A percentile compares a stretch with the other conserved stretches of the same genome.
phyloP scores from a whole-genome alignment of 2,797 vertebrate genomes.

The Furcifer pardalis region DNA sequence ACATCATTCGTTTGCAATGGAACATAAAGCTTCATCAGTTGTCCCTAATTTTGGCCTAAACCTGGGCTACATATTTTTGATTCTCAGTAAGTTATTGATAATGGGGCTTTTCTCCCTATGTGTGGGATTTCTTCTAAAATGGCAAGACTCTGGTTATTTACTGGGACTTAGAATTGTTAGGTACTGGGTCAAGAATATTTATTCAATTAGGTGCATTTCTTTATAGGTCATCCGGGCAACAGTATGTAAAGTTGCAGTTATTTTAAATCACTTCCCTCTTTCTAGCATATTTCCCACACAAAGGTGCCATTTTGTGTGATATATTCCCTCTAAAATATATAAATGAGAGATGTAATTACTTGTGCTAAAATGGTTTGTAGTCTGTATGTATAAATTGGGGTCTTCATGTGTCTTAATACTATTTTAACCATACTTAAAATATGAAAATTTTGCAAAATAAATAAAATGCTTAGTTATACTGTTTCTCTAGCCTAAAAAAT shows the following conservation, averaged over 20 bases:
- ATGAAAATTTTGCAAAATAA: not conserved
- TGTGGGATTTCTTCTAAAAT: too few relatives aligned
- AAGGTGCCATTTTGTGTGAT: slow-evolving; percentile 22
- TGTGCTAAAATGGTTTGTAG: not conserved
- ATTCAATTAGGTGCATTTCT: slow-evolving; percentile 26
- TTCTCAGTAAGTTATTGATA: not conserved
- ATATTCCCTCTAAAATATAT: not conserved
- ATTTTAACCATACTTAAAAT: not conserved
- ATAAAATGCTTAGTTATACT: not conserved
- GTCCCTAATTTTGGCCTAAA: not conserved
- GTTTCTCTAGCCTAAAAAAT: not conserved
- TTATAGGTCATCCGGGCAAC: slow-evolving; percentile 59
- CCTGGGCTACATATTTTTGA: not conserved
- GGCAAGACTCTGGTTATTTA: not conserved
- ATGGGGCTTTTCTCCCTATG: not conserved
- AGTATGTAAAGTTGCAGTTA: slow-evolving; percentile 36
- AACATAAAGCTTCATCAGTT: not conserved
- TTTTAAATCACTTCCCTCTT: slow-evolving; percentile 45
- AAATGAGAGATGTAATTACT: not conserved
- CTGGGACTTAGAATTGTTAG: not conserved
- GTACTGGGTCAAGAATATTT: not conserved
- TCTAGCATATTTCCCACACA: slow-evolving; percentile 22
- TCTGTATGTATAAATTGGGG: not conserved
- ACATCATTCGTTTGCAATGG: not conserved
- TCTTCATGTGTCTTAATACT: not conserved